These are phyloP conservation scores for Crocallis elinguaria DNA, from an alignment of 2,888 invertebrate species.

Conservation along the genomic window DNA sequence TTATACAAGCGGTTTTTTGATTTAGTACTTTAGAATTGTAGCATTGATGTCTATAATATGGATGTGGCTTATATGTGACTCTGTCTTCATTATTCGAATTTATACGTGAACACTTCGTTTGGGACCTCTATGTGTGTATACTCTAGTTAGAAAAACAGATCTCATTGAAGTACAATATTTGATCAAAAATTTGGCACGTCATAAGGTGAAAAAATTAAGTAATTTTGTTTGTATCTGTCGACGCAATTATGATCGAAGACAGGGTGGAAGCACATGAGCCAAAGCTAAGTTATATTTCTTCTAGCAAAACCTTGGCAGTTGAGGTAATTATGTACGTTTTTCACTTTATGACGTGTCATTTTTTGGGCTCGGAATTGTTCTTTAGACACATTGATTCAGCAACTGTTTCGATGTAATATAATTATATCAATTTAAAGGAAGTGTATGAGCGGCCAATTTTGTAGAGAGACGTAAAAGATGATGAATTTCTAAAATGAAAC, in stretches of 20 bases:
- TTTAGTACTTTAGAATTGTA: neutral
- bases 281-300: too few relatives aligned
- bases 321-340: too few relatives aligned
- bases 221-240: too few relatives aligned
- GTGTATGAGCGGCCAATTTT: neutral
- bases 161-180: constrained; percentile 4
- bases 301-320: too few relatives aligned
- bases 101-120: constrained; percentile 59
- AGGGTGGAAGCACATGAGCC: too few relatives aligned
- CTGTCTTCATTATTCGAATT: constrained; percentile 32
- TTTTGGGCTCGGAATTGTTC: neutral
- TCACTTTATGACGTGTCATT: neutral
- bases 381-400: neutral
- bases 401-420: neutral
- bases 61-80: constrained; percentile 2
- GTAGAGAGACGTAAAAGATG: too few relatives aligned
- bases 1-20: neutral
- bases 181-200: neutral
- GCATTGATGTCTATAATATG: constrained; percentile 10
- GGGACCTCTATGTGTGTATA: constrained; percentile 14
- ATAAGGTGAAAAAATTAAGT: neutral
- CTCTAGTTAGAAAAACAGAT: constrained; percentile 15
- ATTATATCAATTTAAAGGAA: neutral
- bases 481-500: neutral
- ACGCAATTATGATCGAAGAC: too few relatives aligned